These are phyloP conservation scores for Lymantria dispar DNA, from an alignment of 2,888 invertebrate genomes.

Conservation along the genomic window DNA sequence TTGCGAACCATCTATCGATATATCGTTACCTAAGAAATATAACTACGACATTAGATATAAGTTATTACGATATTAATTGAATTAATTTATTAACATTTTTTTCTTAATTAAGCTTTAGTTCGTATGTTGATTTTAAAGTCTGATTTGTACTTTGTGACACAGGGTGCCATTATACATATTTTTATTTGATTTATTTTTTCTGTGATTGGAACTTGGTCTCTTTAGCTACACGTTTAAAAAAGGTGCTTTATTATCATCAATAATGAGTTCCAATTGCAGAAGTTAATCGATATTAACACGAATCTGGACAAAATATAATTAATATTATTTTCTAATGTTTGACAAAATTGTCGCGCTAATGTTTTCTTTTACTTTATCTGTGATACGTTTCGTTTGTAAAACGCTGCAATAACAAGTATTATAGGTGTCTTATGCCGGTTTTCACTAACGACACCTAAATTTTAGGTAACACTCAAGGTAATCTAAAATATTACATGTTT, in stretches of 20 bases:
- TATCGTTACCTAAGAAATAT: conserved; percentile 11
- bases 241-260: not conserved
- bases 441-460: no score
- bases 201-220: conserved; percentile 15
- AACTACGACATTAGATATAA: conserved; percentile 22
- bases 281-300: conserved; percentile 15
- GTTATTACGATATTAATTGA: conserved; percentile 32
- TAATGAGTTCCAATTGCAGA: conserved; percentile 12
- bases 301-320: conserved; percentile 26
- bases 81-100: conserved; percentile 48
- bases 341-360: conserved; percentile 44
- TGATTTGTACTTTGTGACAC: conserved; percentile 51
- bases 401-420: conserved; percentile 69
- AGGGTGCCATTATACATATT: conserved; percentile 57
- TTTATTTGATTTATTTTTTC: conserved; percentile 4
- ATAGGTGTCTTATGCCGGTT: conserved; percentile 34
- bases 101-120: conserved; percentile 26
- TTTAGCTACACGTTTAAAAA: not conserved
- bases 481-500: no score
- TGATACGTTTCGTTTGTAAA: conserved; percentile 74
- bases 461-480: no score
- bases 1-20: conserved; percentile 12
- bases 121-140: conserved; percentile 43
- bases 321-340: conserved; percentile 10
- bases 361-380: conserved; percentile 58